phyloP scores from a whole-genome alignment of 2,888 invertebrate species.

The Microplitis manilae region DNA sequence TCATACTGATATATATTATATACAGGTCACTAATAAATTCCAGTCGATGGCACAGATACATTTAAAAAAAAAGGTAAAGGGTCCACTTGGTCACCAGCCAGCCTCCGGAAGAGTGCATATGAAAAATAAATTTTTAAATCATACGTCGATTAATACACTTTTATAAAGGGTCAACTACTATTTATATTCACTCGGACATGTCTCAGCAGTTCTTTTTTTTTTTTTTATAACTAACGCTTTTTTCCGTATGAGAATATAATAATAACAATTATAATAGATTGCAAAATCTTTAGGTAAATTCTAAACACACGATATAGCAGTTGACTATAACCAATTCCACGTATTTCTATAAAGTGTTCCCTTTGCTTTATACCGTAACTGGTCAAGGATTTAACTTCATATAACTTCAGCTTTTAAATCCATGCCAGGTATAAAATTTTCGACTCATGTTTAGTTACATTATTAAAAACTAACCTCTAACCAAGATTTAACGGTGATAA shows the following conservation, averaged over 20 bases:
- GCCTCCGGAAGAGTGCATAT: neutral
- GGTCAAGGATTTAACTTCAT: slow-evolving; percentile 27
- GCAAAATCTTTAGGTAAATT: neutral
- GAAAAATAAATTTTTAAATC: neutral
- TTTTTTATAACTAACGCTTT: neutral
- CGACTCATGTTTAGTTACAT: neutral
- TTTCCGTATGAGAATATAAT: neutral
- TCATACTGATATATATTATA: neutral
- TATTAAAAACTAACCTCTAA: neutral
- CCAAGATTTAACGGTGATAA: slow-evolving; percentile 5
- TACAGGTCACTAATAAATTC: neutral
- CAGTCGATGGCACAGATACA: neutral
- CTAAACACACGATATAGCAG: neutral
- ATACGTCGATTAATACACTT: neutral
- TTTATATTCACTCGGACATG: neutral
- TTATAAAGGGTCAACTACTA: neutral
- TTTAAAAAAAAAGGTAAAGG: neutral
- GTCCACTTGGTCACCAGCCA: neutral
- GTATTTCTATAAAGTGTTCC: slow-evolving; percentile 8
- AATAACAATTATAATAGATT: neutral
- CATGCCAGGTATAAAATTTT: slow-evolving; percentile 5
- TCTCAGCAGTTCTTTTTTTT: neutral
- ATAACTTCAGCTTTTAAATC: neutral
- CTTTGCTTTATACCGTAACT: slow-evolving; percentile 15
- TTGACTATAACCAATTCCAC: slow-evolving; percentile 11